Evolutionary conservation across 1,140 invertebrate species (phyloP).

Genomic region (Pantala flavescens): DNA sequence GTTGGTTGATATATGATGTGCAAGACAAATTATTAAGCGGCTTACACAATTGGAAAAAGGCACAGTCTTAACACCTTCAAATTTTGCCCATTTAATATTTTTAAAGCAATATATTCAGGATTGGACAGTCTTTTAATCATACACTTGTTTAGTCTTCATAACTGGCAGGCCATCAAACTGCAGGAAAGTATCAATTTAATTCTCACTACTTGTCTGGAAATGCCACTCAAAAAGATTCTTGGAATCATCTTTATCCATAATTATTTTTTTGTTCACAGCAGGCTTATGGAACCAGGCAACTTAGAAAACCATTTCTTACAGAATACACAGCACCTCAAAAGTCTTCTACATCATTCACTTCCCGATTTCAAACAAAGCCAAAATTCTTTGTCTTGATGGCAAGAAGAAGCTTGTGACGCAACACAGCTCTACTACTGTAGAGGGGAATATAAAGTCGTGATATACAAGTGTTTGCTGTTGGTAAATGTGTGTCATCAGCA

Average conservation of each 20-base stretch:
- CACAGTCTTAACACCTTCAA: background rate
- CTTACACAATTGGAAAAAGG: constrained; percentile 1
- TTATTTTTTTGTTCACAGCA: background rate
- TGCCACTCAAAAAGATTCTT: background rate
- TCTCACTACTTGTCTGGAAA: background rate
- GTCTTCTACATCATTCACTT: constrained; percentile 1
- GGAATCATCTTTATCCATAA: background rate
- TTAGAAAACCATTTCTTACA: background rate
- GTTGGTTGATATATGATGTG: background rate
- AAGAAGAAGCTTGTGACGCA: constrained; percentile 88
- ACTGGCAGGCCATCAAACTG: background rate
- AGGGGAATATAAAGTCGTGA: constrained; percentile 96
- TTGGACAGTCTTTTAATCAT: background rate
- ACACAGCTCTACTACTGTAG: constrained; percentile 89
- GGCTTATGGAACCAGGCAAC: background rate
- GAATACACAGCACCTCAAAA: background rate
- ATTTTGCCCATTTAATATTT: background rate
- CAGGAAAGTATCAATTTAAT: background rate
- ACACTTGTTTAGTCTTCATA: background rate
- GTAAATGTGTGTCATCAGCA: constrained; percentile 92
- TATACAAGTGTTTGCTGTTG: constrained; percentile 98
- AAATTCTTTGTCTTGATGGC: constrained; percentile 99
- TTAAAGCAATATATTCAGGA: background rate
- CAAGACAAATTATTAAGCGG: constrained; percentile 9
- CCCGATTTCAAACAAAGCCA: constrained; percentile 81